Evolutionary conservation across 2,888 invertebrate genomes (phyloP).

Genomic region (Apoderus coryli): DNA sequence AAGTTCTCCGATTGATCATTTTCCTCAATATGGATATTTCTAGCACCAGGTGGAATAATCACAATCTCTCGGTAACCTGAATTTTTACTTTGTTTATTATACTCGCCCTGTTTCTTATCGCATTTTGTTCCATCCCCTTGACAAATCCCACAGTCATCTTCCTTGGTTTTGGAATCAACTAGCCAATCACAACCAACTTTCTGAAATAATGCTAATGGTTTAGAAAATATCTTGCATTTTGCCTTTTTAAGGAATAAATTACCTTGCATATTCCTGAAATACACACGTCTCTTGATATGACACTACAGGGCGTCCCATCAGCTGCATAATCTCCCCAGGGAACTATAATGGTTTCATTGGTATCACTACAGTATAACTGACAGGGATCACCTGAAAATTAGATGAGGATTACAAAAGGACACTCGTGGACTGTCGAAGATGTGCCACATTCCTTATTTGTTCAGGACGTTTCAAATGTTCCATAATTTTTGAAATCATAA

Average conservation of each 20-base stretch:
- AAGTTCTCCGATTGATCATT: constrained; percentile 62
- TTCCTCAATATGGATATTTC: constrained; percentile 66
- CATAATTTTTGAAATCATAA: too few species aligned
- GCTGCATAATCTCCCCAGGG: constrained; percentile 59
- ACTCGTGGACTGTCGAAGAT: too few species aligned
- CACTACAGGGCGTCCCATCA: constrained; percentile 76
- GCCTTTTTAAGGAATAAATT: constrained; percentile 8
- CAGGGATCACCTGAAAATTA: constrained; percentile 56
- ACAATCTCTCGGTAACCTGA: constrained; percentile 47
- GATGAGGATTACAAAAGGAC: not conserved
- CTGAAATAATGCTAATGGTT: constrained; percentile 36
- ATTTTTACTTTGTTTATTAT: constrained; percentile 33
- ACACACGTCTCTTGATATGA: constrained; percentile 73
- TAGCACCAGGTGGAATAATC: constrained; percentile 62
- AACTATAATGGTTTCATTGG: constrained; percentile 56
- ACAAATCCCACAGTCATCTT: constrained; percentile 77
- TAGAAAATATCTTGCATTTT: not conserved
- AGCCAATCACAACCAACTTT: constrained; percentile 87
- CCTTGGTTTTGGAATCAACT: constrained; percentile 62
- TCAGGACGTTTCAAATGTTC: too few species aligned
- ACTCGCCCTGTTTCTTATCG: constrained; percentile 48
- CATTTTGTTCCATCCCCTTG: constrained; percentile 74
- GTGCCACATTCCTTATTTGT: too few species aligned
- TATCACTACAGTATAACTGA: constrained; percentile 67
- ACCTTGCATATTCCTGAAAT: constrained; percentile 63